Conservation (phyloP, 2,113 vertebrate species). For the Benitochromis conjunctus region DNA sequence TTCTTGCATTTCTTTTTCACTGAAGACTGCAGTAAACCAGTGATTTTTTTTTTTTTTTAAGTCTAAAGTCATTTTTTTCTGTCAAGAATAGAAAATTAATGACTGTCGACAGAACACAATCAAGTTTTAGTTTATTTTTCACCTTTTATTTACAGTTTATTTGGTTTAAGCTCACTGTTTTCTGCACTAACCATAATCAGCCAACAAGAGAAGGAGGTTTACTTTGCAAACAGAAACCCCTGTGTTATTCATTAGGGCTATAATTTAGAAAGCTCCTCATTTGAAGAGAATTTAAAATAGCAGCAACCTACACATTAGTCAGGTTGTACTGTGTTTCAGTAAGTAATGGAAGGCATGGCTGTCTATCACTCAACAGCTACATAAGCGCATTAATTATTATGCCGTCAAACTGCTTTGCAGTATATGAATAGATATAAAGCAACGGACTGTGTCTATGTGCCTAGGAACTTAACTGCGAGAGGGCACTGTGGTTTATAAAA, state of each 20-base stretch:
- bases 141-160: neutral
- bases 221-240: neutral
- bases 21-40: neutral
- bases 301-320: neutral
- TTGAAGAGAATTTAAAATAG: neutral
- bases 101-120: neutral
- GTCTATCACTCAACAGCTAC: neutral
- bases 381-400: neutral
- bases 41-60: neutral
- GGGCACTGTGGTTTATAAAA: neutral
- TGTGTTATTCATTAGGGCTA: neutral
- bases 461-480: neutral
- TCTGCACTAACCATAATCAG: neutral
- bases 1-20: neutral
- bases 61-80: neutral
- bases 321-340: neutral
- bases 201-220: neutral
- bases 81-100: neutral
- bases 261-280: neutral
- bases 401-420: neutral
- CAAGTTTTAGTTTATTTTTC: neutral
- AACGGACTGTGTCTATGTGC: neutral
- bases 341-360: neutral
- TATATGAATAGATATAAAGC: neutral
- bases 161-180: neutral